Base-by-base conservation (phyloP, 2,888 invertebrate species). In the Hololepta plana region DNA sequence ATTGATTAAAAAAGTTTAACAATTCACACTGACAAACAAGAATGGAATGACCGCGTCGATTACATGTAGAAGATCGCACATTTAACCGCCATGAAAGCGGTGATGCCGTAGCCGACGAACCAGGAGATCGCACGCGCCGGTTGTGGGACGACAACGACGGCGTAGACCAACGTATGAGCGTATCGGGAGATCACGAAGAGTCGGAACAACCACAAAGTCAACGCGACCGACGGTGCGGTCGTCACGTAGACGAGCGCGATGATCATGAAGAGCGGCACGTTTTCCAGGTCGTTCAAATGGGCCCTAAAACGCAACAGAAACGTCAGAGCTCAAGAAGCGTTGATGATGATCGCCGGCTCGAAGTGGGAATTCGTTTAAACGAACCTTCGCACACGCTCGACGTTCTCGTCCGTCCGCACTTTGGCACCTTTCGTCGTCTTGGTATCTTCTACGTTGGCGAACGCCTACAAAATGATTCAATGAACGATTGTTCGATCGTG, bases 251-350 rank as follows among this genome's bases (percentile, higher is more conserved):
- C 45, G 4, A 65, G 58, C 4, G 63, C 67, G 15, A 68, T 47
- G 8, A 70, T 40, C 46, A 72, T 59, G 45, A 74, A 77, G 2
- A 65, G 58, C 0, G 68, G 60, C 28, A 77, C 73, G 46, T 74
- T 77, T 51, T 76, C 76, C 47, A 76, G 44, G 45, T 77, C 76
- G 42, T 77, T 77, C 38, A 64, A 55, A 44, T 76, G 73, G 7
- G 72, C 73, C 40, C 73, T 72, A 17, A 7, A 7, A 7, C 17
- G n/a, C 47, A 5, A 52, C 48, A 16, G 17, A 17, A 17, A 7
- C n/a, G 7, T 7, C 17, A 17, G n/a, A 17, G n/a, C 7, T 17
- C 6, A 17, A 17, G n/a, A 17, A 7, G n/a, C n/a, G 8, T 27
- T 9, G 4, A 12, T 11, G 4, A 26, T n/a, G 9, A 12, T 25